Percentiles rank a stretch among this genome's conserved stretches.
phyloP scores from a whole-genome alignment of 2,113 vertebrate species.

The Mesoclemmys tuberculata region DNA sequence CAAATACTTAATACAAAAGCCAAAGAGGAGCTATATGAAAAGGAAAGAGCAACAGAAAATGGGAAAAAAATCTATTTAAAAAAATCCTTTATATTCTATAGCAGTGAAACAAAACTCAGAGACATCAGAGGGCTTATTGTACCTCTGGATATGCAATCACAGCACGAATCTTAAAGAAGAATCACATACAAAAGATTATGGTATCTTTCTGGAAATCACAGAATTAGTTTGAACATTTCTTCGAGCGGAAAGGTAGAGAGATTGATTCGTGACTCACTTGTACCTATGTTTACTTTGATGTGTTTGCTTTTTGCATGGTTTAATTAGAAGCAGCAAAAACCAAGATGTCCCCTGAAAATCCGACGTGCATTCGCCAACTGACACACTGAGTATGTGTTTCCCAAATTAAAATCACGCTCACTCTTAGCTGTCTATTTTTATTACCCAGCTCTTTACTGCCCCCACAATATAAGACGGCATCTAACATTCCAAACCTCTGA shows the following conservation, averaged over 20 bases:
- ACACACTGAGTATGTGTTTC: neutral
- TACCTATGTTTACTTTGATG: neutral
- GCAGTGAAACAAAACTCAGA: neutral
- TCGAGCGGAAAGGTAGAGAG: neutral
- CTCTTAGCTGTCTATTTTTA: neutral
- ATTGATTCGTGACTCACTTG: fast-evolving
- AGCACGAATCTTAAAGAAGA: neutral
- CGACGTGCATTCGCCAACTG: neutral
- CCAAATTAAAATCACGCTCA: neutral
- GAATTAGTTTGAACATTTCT: neutral
- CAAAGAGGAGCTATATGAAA: neutral
- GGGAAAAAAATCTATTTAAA: fast-evolving
- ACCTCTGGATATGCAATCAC: neutral
- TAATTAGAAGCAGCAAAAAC: neutral
- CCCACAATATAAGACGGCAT: neutral
- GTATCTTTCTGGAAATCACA: neutral
- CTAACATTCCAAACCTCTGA: neutral
- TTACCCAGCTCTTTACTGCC: neutral
- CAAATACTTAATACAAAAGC: neutral
- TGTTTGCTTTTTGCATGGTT: neutral
- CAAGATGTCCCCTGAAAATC: neutral
- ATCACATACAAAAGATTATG: neutral
- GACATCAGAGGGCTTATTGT: neutral
- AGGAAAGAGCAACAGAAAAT: neutral
- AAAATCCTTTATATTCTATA: neutral